Conservation (phyloP, 2,113 vertebrate species). For the Actinemys pallida region DNA sequence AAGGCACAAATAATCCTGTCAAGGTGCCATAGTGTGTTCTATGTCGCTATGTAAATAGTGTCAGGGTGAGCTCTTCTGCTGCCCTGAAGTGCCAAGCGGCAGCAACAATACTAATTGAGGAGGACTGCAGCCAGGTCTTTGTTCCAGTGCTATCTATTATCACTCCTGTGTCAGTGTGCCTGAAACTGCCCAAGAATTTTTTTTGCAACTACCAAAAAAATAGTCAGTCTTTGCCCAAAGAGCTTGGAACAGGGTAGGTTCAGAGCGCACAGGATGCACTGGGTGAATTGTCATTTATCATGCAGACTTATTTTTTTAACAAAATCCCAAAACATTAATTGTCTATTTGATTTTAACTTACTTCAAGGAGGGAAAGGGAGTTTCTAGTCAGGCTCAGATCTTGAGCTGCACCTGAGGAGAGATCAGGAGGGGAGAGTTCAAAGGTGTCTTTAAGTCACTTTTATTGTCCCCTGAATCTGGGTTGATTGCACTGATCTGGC, state of each 20-base stretch:
- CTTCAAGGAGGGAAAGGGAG: background rate
- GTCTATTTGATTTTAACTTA: background rate
- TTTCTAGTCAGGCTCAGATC: background rate
- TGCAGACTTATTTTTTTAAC: background rate
- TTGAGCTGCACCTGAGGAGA: background rate
- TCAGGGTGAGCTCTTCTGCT: background rate
- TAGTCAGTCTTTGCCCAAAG: background rate
- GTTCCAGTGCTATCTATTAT: background rate
- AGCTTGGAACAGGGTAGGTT: background rate
- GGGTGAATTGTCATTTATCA: fast-evolving
- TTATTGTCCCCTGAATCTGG: background rate
- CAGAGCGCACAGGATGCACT: fast-evolving
- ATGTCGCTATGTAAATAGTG: background rate
- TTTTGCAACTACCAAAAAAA: background rate
- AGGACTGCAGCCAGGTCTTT: background rate
- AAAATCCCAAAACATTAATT: background rate
- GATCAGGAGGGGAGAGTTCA: background rate
- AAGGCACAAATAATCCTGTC: background rate
- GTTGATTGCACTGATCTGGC: background rate
- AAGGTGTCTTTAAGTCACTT: background rate
- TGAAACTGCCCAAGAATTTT: background rate
- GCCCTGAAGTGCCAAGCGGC: background rate
- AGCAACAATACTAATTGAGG: background rate
- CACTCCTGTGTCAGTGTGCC: background rate
- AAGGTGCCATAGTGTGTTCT: fast-evolving